Percentiles rank a stretch among this genome's conserved stretches.
Evolutionary conservation across 1,140 invertebrate genomes (phyloP).

Genomic region (Drosophila lini): DNA sequence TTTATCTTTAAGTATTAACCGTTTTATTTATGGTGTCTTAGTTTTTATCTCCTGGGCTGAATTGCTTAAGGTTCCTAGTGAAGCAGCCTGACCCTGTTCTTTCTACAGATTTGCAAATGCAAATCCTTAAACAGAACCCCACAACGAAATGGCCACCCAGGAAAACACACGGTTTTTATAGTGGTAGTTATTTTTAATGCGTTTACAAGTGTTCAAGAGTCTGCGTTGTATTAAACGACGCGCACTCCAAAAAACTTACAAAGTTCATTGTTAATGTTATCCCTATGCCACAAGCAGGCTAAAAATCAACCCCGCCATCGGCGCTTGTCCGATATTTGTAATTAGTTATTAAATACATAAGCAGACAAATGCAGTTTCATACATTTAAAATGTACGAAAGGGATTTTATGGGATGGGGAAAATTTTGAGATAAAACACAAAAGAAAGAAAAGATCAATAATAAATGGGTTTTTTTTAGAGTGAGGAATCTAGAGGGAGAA

Average conservation of each 20-base stretch:
- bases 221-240: constrained; percentile 41
- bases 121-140: too few relatives aligned
- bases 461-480: constrained; percentile 6
- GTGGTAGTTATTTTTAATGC: constrained; percentile 52
- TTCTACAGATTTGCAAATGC: too few relatives aligned
- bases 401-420: constrained; percentile 1
- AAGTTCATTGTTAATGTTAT: constrained; percentile 53
- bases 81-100: too few relatives aligned
- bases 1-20: too few relatives aligned
- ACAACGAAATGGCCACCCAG: neutral
- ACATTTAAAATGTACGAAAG: constrained; percentile 75
- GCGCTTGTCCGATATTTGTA: constrained; percentile 33
- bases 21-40: too few relatives aligned
- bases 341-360: constrained; percentile 56
- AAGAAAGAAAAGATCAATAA: constrained; percentile 10
- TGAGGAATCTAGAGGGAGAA: neutral
- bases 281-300: constrained; percentile 22
- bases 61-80: too few relatives aligned
- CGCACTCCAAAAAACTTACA: constrained; percentile 59
- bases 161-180: constrained; percentile 4
- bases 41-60: too few relatives aligned
- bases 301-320: constrained; percentile 1
- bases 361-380: constrained; percentile 68
- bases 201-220: constrained; percentile 67
- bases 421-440: constrained; percentile 21